Percentiles rank a stretch among this genome's conserved stretches.
These are phyloP conservation scores for Ceratina calcarata DNA, from an alignment of 1,140 invertebrate species.

Conservation along the genomic window DNA sequence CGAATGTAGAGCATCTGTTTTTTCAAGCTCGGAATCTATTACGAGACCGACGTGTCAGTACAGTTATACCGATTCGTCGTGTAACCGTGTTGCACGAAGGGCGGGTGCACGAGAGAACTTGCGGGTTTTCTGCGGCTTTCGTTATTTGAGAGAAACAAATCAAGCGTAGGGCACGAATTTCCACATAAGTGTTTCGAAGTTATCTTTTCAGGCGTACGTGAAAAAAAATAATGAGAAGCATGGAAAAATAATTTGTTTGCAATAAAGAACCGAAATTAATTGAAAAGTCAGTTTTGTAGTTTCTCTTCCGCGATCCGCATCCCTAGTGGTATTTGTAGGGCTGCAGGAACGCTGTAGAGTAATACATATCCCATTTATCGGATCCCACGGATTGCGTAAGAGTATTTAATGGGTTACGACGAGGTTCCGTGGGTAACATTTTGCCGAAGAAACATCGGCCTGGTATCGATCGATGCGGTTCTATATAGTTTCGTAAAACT, in stretches of 20 bases:
- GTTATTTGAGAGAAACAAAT: background rate
- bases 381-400: slow-evolving; percentile 67
- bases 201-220: background rate
- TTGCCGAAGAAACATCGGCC: slow-evolving; percentile 16
- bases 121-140: slow-evolving; percentile 36
- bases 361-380: slow-evolving; percentile 64
- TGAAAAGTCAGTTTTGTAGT: background rate
- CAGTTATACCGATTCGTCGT: slow-evolving; percentile 15
- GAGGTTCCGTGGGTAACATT: slow-evolving; percentile 29
- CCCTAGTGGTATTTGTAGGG: slow-evolving; percentile 62
- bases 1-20: background rate
- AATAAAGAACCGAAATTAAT: background rate
- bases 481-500: slow-evolving; percentile 33
- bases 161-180: background rate
- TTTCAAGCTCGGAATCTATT: background rate
- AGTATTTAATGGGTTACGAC: slow-evolving; percentile 57
- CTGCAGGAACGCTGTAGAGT: slow-evolving; percentile 51
- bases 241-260: background rate
- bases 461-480: slow-evolving; percentile 33
- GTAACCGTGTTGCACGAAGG: background rate
- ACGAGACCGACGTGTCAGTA: background rate
- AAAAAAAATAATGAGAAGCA: background rate
- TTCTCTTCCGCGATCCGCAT: background rate
- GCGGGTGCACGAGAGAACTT: slow-evolving; percentile 22
- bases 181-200: background rate